These are phyloP conservation scores for Blera fallax DNA, from an alignment of 2,888 invertebrate genomes.

Conservation along the genomic window DNA sequence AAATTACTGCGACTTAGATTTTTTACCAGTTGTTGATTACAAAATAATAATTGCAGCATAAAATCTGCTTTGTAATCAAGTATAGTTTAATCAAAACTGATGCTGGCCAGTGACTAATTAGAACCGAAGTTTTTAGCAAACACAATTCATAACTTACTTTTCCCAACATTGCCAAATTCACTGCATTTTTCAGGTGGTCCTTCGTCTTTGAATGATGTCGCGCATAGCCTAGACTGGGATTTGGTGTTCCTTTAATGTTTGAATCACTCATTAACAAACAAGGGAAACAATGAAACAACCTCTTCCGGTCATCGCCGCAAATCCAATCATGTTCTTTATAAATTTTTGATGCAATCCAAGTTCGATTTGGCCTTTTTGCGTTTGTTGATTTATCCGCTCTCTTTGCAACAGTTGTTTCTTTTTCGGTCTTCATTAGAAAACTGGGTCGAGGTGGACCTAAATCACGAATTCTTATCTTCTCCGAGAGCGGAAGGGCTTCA, in stretches of 20 bases:
- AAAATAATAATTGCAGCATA: no score
- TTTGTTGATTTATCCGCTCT: background rate
- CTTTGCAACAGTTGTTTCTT: background rate
- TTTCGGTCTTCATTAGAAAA: conserved; percentile 12
- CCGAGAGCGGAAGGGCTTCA: conserved; percentile 32
- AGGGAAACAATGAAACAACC: conserved; percentile 38
- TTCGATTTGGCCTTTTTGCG: background rate
- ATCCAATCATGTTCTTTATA: conserved; percentile 58
- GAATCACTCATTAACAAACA: conserved; percentile 27
- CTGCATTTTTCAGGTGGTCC: conserved; percentile 32
- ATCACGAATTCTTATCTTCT: conserved; percentile 42
- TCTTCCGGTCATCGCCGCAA: conserved; percentile 44
- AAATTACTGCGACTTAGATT: no score
- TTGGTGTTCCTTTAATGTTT: conserved; percentile 2
- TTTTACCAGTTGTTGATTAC: no score
- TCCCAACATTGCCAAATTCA: conserved; percentile 52
- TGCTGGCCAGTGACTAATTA: no score
- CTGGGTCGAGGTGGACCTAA: conserved; percentile 47
- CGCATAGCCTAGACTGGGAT: conserved; percentile 2
- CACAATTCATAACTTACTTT: conserved; percentile 29
- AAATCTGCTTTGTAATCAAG: no score
- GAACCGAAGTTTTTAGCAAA: background rate
- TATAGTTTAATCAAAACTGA: no score
- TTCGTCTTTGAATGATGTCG: conserved; percentile 37
- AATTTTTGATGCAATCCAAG: conserved; percentile 4